A percentile compares a stretch with the other conserved stretches of the same genome.
Conservation (phyloP, 2,113 vertebrate genomes). For the Perca schrenkii region DNA sequence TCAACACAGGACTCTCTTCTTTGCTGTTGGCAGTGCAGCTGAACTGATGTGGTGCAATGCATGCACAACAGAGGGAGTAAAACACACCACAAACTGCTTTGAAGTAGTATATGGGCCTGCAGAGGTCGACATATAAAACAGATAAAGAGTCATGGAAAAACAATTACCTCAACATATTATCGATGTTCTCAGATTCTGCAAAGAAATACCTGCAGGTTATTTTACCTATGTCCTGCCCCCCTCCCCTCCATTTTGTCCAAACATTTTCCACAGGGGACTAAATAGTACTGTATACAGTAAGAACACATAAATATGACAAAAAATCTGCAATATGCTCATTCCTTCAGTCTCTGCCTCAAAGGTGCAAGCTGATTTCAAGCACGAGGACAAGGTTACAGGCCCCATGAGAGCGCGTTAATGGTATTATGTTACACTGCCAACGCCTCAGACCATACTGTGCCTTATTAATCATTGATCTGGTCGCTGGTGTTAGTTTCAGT, state of each 20-base stretch:
- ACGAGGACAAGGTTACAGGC: conserved; percentile 70
- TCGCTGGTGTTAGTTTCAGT: conserved; percentile 76
- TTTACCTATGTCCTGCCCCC: conserved; percentile 9
- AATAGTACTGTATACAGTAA: conserved; percentile 39
- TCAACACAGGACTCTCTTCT: conserved; percentile 20
- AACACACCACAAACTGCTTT: conserved; percentile 15
- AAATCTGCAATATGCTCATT: conserved; percentile 12
- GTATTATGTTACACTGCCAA: conserved; percentile 72
- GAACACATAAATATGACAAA: conserved; percentile 39
- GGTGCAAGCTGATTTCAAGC: conserved; percentile 62
- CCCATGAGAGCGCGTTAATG: conserved; percentile 33
- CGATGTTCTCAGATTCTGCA: conserved; percentile 39
- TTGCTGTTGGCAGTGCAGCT: conserved; percentile 32
- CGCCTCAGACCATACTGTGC: conserved; percentile 68
- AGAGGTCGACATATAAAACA: conserved; percentile 25
- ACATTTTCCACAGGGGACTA: conserved; percentile 25
- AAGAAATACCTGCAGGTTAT: conserved; percentile 22
- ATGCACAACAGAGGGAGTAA: conserved; percentile 32
- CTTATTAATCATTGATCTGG: conserved; percentile 85
- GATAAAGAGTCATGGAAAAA: conserved; percentile 21
- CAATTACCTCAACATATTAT: conserved; percentile 39
- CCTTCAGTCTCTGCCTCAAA: conserved; percentile 37
- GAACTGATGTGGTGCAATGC: conserved; percentile 43
- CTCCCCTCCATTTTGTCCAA: not conserved
- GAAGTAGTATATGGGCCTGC: not conserved